phyloP scores from a whole-genome alignment of 2,797 vertebrate species.

The Borostomias antarcticus region DNA sequence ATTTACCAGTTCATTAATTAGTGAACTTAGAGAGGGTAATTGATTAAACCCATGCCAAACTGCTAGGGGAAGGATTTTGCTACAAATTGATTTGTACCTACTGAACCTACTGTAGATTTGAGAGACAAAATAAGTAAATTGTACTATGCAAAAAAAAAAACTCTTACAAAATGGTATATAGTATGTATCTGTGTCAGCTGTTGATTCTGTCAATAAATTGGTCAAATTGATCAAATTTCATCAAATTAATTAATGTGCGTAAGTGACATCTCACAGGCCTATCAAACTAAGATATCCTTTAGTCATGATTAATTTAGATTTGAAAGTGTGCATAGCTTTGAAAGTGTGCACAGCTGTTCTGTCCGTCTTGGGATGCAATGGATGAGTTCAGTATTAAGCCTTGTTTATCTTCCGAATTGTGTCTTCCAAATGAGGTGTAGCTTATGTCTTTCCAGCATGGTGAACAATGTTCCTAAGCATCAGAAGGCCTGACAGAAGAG shows the following conservation, averaged over 20 bases:
- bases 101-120: too few relatives aligned
- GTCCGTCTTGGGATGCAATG: too few relatives aligned
- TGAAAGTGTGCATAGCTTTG: too few relatives aligned
- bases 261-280: neutral
- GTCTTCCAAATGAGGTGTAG: too few relatives aligned
- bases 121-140: constrained; percentile 10
- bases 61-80: constrained; percentile 26
- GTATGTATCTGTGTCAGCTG: neutral
- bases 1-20: constrained; percentile 70
- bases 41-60: constrained; percentile 57
- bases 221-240: constrained; percentile 11
- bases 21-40: constrained; percentile 54
- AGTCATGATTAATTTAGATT: too few relatives aligned
- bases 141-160: constrained; percentile 18
- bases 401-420: too few relatives aligned
- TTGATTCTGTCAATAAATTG: constrained; percentile 2
- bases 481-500: too few relatives aligned
- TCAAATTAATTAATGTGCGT: neutral
- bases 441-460: too few relatives aligned
- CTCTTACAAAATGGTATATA: neutral
- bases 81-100: constrained; percentile 39
- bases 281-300: too few relatives aligned
- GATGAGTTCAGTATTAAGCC: too few relatives aligned
- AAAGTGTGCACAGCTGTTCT: too few relatives aligned
- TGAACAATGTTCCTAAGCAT: too few relatives aligned